Percentiles rank a stretch among this genome's conserved stretches.
Evolutionary conservation across 2,888 invertebrate species (phyloP).

Genomic region (Leucophenga montana): DNA sequence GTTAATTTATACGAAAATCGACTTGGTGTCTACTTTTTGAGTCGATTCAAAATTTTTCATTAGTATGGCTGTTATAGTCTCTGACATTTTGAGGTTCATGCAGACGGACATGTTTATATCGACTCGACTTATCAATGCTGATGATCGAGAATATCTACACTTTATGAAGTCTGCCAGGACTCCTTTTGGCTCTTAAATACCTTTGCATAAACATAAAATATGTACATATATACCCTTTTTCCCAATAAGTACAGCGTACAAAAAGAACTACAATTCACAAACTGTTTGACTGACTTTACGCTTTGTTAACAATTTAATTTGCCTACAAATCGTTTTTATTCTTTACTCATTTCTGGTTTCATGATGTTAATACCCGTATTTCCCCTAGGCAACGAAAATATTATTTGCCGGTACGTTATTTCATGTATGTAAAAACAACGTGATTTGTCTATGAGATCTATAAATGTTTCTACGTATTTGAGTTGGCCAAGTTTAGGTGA

Average conservation of each 20-base stretch:
- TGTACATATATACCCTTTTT: background rate
- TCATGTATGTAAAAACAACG: background rate
- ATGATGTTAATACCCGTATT: conserved; percentile 7
- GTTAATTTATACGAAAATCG: no score
- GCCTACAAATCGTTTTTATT: conserved; percentile 55
- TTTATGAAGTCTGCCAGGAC: no score
- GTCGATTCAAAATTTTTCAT: no score
- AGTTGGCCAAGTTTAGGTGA: conserved; percentile 19
- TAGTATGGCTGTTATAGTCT: no score
- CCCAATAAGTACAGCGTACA: no score
- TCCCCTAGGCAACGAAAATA: background rate
- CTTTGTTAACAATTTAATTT: conserved; percentile 62
- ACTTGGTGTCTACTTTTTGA: no score
- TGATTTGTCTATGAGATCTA: background rate
- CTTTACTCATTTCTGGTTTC: conserved; percentile 7
- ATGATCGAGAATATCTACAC: no score
- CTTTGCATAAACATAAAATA: no score
- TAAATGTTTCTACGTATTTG: conserved; percentile 1
- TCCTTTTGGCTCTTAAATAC: no score
- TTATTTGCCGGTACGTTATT: background rate
- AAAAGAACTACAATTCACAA: conserved; percentile 52
- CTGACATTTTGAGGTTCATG: no score
- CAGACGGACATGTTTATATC: no score
- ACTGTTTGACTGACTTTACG: conserved; percentile 51
- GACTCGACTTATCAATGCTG: no score